These are phyloP conservation scores for Aplodontia rufa DNA, from an alignment of 2,113 vertebrate species.

Conservation along the genomic window DNA sequence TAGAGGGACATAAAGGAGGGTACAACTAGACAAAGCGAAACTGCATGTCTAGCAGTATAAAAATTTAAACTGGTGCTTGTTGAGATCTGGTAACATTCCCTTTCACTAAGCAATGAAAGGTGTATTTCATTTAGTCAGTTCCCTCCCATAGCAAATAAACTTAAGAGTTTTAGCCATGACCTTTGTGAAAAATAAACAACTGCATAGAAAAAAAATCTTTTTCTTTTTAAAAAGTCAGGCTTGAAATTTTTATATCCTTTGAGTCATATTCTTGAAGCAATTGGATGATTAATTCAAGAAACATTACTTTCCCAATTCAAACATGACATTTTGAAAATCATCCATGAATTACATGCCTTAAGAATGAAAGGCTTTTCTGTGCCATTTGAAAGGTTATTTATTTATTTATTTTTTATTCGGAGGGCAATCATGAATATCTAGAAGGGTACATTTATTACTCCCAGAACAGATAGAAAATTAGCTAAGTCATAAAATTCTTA, in stretches of 20 bases:
- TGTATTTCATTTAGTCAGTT: slow-evolving; percentile 54
- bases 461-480: slow-evolving; percentile 84
- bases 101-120: slow-evolving; percentile 53
- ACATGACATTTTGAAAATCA: slow-evolving; percentile 79
- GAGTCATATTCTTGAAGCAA: slow-evolving; percentile 76
- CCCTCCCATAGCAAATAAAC: slow-evolving; percentile 59
- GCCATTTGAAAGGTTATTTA: slow-evolving; percentile 43
- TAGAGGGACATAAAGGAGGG: neutral
- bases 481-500: slow-evolving; percentile 70
- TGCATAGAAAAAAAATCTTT: slow-evolving; percentile 42
- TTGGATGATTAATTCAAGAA: slow-evolving; percentile 74
- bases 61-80: neutral
- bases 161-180: slow-evolving; percentile 59
- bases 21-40: neutral
- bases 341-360: slow-evolving; percentile 71
- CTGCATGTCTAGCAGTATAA: neutral
- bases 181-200: slow-evolving; percentile 75
- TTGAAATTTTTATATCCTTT: slow-evolving; percentile 74
- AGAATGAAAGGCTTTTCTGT: slow-evolving; percentile 77
- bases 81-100: neutral
- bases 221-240: slow-evolving; percentile 69
- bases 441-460: slow-evolving; percentile 72
- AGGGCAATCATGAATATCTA: slow-evolving; percentile 70
- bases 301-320: slow-evolving; percentile 77
- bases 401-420: slow-evolving; percentile 58